Evolutionary conservation across 2,113 vertebrate genomes (phyloP).

Genomic region (Hippocampus comes): DNA sequence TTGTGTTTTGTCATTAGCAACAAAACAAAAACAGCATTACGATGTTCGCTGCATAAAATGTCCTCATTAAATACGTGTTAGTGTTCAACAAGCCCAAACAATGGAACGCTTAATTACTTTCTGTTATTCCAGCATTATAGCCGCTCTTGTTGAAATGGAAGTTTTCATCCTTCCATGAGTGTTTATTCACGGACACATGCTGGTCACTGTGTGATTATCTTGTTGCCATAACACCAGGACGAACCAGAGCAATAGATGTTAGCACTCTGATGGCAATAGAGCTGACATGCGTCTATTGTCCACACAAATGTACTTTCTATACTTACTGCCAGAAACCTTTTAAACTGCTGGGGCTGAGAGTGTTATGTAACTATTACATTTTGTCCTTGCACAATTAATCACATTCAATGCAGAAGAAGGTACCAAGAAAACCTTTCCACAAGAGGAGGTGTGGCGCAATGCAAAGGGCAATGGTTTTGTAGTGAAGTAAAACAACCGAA

Average conservation of each 20-base stretch:
- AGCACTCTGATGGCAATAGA: neutral
- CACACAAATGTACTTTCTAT: neutral
- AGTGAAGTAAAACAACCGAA: neutral
- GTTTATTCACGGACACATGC: constrained; percentile 17
- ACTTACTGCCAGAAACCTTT: too few species aligned
- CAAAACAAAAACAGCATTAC: neutral
- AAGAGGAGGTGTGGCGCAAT: neutral
- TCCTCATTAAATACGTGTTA: neutral
- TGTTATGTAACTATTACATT: neutral
- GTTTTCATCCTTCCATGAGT: constrained; percentile 1
- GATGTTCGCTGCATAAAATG: neutral
- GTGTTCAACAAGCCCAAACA: neutral
- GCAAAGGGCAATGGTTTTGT: neutral
- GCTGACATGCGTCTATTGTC: neutral
- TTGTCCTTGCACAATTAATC: neutral
- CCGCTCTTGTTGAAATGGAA: neutral
- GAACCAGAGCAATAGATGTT: neutral
- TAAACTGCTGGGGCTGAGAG: neutral
- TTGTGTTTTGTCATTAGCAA: constrained; percentile 17
- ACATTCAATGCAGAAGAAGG: neutral
- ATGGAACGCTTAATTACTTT: neutral
- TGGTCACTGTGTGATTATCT: constrained; percentile 9
- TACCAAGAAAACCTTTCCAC: neutral
- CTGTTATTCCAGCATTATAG: neutral
- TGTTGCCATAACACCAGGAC: constrained; percentile 8